These are phyloP conservation scores for Coenonympha glycerion DNA, from an alignment of 2,888 invertebrate species.

Conservation along the genomic window DNA sequence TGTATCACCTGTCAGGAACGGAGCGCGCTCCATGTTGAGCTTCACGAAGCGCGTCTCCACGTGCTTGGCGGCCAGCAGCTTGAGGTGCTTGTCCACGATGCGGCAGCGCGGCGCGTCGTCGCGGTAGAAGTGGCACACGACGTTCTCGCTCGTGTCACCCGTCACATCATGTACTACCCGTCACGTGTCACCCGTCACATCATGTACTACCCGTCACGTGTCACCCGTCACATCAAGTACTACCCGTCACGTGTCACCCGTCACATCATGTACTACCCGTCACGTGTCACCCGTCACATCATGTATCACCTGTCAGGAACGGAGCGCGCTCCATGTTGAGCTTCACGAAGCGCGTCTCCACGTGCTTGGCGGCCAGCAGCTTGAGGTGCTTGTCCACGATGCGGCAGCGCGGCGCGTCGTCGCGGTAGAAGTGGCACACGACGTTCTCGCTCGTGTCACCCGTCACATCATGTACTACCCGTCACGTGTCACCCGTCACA, in stretches of 20 bases:
- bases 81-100: slow-evolving; percentile 95
- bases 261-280: no score
- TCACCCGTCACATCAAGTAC: no score
- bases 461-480: no score
- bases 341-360: slow-evolving; percentile 84
- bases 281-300: no score
- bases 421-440: slow-evolving; percentile 94
- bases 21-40: slow-evolving; percentile 92
- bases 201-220: no score
- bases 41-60: slow-evolving; percentile 84
- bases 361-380: slow-evolving; percentile 88
- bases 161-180: no score
- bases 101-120: slow-evolving; percentile 88
- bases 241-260: no score
- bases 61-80: slow-evolving; percentile 89
- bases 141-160: slow-evolving; percentile 90
- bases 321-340: slow-evolving; percentile 94
- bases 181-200: no score
- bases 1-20: slow-evolving; percentile 84
- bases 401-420: slow-evolving; percentile 87
- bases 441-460: slow-evolving; percentile 93
- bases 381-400: slow-evolving; percentile 96
- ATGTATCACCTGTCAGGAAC: slow-evolving; percentile 82
- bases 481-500: no score
- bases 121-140: slow-evolving; percentile 95